Percentiles rank a stretch among this genome's conserved stretches.
Conservation (phyloP, 53 echinoderm and acorn worm species). For the Luidia sarsii region DNA sequence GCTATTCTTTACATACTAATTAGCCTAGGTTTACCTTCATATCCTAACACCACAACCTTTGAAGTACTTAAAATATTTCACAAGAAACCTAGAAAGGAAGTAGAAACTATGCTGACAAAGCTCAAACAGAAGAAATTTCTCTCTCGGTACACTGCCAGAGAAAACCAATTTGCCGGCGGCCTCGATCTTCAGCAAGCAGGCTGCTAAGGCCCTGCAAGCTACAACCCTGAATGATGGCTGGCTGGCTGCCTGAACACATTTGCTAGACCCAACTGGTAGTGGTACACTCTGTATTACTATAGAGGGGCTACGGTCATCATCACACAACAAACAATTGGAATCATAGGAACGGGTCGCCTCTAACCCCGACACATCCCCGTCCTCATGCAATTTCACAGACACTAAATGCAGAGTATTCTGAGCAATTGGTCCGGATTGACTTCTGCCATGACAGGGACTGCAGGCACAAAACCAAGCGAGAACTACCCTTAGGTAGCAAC, state of each 20-base stretch:
- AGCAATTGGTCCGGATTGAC: too few species aligned
- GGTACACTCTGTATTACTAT: too few species aligned
- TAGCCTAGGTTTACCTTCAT: slow-evolving; percentile 41
- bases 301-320: too few species aligned
- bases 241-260: too few species aligned
- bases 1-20: too few species aligned
- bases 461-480: slow-evolving; percentile 17
- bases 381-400: too few species aligned
- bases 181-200: neutral
- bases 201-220: neutral
- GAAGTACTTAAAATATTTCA: slow-evolving; percentile 48
- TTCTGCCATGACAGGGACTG: neutral
- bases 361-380: too few species aligned
- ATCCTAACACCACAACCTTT: slow-evolving; percentile 51
- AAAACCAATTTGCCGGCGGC: neutral
- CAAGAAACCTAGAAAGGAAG: slow-evolving; percentile 41
- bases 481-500: neutral
- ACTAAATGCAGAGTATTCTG: too few species aligned
- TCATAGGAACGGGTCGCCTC: too few species aligned
- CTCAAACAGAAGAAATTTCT: slow-evolving; percentile 9
- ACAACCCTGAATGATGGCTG: slow-evolving; percentile 6
- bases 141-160: neutral
- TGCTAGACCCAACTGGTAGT: too few species aligned
- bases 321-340: too few species aligned
- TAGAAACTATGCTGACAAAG: slow-evolving; percentile 24